Conservation (phyloP, 2,113 vertebrate genomes). For the Eretmodus cyanostictus region DNA sequence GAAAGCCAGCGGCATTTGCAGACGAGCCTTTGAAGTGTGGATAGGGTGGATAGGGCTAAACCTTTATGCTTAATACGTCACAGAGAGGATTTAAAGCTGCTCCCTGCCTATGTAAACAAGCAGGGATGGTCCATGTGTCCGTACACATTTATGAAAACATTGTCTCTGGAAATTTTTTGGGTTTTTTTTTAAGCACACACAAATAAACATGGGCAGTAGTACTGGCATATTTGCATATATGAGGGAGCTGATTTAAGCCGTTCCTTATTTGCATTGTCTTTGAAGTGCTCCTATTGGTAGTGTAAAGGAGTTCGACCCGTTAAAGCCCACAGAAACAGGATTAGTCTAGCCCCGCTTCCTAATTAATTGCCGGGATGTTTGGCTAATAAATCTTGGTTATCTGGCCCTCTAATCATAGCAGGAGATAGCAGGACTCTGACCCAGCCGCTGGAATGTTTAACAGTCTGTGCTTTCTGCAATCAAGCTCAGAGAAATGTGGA, state of each 20-base stretch:
- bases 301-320: conserved; percentile 16
- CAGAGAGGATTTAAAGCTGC: conserved; percentile 34
- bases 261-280: conserved; percentile 20
- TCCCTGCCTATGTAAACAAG: conserved; percentile 21
- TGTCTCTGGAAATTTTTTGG: neutral
- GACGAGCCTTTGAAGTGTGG: conserved; percentile 56
- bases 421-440: conserved; percentile 46
- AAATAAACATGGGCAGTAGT: neutral
- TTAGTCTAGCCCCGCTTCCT: conserved; percentile 50
- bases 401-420: conserved; percentile 49
- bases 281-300: conserved; percentile 31
- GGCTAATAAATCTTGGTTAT: conserved; percentile 68
- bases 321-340: conserved; percentile 57
- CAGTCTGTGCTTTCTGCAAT: conserved; percentile 41
- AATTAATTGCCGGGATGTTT: conserved; percentile 65
- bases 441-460: conserved; percentile 45
- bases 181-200: neutral
- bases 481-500: conserved; percentile 39
- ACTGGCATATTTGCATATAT: neutral
- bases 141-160: neutral
- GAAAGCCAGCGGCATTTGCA: conserved; percentile 17
- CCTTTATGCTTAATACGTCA: conserved; percentile 39
- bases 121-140: neutral
- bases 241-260: conserved; percentile 11
- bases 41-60: conserved; percentile 40